Evolutionary conservation across 2,888 invertebrate species (phyloP).

Genomic region (Anagyrus pseudococci): DNA sequence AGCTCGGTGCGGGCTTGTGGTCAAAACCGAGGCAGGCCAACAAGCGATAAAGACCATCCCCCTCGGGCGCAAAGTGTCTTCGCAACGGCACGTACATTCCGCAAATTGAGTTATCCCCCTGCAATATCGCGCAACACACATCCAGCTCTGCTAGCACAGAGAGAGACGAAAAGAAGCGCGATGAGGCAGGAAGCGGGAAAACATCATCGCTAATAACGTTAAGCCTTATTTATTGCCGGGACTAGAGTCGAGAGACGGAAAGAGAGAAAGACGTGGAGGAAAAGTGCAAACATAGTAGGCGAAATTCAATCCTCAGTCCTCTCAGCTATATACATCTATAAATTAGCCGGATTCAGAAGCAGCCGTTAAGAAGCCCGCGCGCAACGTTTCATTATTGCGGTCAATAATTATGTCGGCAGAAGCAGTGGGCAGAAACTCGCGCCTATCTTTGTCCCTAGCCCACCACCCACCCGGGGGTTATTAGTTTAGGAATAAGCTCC

Average conservation of each 20-base stretch:
- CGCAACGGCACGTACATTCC: constrained; percentile 9
- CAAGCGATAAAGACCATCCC: neutral
- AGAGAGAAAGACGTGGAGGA: constrained; percentile 1
- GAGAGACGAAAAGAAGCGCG: neutral
- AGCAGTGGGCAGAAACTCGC: neutral
- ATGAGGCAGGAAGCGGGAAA: neutral
- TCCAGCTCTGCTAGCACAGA: neutral
- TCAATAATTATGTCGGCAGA: constrained; percentile 42
- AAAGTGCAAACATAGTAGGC: too few relatives aligned
- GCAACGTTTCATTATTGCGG: constrained; percentile 43
- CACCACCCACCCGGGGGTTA: constrained; percentile 44
- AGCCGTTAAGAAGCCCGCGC: constrained; percentile 27
- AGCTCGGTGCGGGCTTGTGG: too few relatives aligned
- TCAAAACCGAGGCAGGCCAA: too few relatives aligned
- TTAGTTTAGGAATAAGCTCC: constrained; percentile 57
- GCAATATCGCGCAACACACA: constrained; percentile 8
- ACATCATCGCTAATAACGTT: constrained; percentile 26
- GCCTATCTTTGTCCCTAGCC: constrained; percentile 27
- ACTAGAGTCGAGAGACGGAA: neutral
- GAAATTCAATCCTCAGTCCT: too few relatives aligned
- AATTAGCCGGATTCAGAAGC: too few relatives aligned
- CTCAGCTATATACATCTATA: too few relatives aligned
- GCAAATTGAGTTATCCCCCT: constrained; percentile 28
- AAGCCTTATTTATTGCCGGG: constrained; percentile 23
- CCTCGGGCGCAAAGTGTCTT: neutral